A percentile compares a stretch with the other conserved stretches of the same genome.
phyloP scores from a whole-genome alignment of 2,797 vertebrate genomes.

The Mastacembelus armatus region DNA sequence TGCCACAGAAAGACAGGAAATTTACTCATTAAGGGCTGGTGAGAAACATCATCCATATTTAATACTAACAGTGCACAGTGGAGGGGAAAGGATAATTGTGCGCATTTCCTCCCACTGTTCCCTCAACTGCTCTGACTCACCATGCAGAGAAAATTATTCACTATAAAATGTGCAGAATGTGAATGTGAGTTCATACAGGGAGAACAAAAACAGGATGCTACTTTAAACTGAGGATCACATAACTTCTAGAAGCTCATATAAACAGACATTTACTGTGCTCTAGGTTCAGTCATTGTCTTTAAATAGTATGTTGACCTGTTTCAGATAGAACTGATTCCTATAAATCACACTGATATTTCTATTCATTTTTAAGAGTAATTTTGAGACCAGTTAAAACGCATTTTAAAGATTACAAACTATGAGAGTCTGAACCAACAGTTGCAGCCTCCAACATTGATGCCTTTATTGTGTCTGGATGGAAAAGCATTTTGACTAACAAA shows the following conservation, averaged over 20 bases:
- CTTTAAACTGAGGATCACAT: too few relatives aligned
- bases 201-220: not conserved
- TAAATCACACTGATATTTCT: not conserved
- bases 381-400: not conserved
- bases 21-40: constrained; percentile 37
- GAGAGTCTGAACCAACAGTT: too few relatives aligned
- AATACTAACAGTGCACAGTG: constrained; percentile 45
- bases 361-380: not conserved
- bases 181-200: not conserved
- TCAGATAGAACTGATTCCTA: not conserved
- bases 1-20: constrained; percentile 46
- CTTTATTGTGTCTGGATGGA: constrained; percentile 17
- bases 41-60: constrained; percentile 63
- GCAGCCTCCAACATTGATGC: not conserved
- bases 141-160: constrained; percentile 31
- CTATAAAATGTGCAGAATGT: constrained; percentile 32
- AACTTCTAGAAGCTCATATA: not conserved
- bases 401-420: not conserved
- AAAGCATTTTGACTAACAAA: constrained; percentile 38
- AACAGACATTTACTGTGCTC: too few relatives aligned
- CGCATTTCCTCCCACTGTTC: constrained; percentile 24
- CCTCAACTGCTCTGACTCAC: constrained; percentile 39
- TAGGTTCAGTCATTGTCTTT: not conserved
- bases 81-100: constrained; percentile 39
- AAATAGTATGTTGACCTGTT: not conserved